Percentiles rank a stretch among this genome's conserved stretches.
Conservation (phyloP, 2,888 invertebrate species). For the Ecliptopera silaceata region DNA sequence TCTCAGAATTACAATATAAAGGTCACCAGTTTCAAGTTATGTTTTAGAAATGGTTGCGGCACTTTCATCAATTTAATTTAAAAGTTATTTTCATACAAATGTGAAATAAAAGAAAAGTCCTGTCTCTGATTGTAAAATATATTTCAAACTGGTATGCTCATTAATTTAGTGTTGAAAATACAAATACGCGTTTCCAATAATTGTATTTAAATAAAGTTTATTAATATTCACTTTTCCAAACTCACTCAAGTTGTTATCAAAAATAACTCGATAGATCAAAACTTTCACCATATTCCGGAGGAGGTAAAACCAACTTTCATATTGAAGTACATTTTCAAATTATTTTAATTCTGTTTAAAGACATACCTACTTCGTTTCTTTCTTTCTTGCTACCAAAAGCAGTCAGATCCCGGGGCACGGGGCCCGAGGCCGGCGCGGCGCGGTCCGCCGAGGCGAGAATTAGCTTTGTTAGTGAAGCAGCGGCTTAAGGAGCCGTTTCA, state of each 20-base stretch:
- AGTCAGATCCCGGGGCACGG: background rate
- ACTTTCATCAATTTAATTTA: too few relatives aligned
- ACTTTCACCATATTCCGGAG: background rate
- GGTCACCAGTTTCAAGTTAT: too few relatives aligned
- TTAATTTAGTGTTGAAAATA: too few relatives aligned
- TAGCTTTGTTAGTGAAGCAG: slow-evolving; percentile 21
- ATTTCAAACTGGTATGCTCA: too few relatives aligned
- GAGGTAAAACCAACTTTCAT: background rate
- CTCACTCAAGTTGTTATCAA: background rate
- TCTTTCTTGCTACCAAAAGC: background rate
- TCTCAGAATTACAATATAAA: too few relatives aligned
- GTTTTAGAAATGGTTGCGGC: too few relatives aligned
- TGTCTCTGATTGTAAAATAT: too few relatives aligned
- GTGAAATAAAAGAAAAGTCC: too few relatives aligned
- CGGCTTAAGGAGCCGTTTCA: slow-evolving; percentile 13
- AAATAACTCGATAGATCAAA: background rate
- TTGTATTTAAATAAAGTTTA: too few relatives aligned
- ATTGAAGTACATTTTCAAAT: background rate
- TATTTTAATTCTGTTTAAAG: slow-evolving; percentile 3
- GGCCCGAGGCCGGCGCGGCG: background rate
- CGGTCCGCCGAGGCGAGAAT: slow-evolving; percentile 11
- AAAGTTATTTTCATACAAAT: too few relatives aligned
- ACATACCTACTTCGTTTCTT: background rate
- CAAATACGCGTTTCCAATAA: too few relatives aligned
- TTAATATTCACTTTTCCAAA: too few relatives aligned